Percentiles rank a stretch among this genome's conserved stretches.
Conservation (phyloP, 2,797 vertebrate species). For the Urophycis tenuis region DNA sequence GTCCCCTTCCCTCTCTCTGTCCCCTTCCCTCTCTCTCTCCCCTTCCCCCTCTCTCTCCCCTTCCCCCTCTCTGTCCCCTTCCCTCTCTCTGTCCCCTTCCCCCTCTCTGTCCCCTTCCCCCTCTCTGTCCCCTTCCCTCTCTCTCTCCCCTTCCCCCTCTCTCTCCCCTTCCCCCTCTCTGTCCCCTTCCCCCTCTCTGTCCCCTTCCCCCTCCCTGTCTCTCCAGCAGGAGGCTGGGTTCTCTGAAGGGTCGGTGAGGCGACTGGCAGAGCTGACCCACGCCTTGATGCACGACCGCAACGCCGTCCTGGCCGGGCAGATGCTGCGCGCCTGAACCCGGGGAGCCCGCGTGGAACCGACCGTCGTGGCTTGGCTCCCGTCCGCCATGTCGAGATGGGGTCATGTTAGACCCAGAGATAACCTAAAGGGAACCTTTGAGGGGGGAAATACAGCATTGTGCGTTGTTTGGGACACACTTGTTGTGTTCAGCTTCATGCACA, state of each 20-base stretch:
- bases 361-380: background rate
- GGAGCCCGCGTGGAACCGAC: background rate
- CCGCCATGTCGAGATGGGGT: background rate
- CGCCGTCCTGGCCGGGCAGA: conserved; percentile 65
- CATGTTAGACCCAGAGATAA: background rate
- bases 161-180: no score
- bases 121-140: no score
- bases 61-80: no score
- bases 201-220: no score
- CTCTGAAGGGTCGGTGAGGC: conserved; percentile 59
- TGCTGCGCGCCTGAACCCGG: conserved; percentile 63
- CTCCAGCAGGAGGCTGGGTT: conserved; percentile 52
- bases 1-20: no score
- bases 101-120: no score
- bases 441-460: background rate
- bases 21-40: no score
- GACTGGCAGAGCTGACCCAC: conserved; percentile 54
- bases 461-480: background rate
- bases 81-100: no score
- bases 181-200: no score
- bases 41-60: no score
- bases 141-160: no score
- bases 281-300: conserved; percentile 66
- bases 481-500: background rate
- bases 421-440: background rate